Conservation (phyloP, 2,113 vertebrate genomes). For the Hippolais icterina region DNA sequence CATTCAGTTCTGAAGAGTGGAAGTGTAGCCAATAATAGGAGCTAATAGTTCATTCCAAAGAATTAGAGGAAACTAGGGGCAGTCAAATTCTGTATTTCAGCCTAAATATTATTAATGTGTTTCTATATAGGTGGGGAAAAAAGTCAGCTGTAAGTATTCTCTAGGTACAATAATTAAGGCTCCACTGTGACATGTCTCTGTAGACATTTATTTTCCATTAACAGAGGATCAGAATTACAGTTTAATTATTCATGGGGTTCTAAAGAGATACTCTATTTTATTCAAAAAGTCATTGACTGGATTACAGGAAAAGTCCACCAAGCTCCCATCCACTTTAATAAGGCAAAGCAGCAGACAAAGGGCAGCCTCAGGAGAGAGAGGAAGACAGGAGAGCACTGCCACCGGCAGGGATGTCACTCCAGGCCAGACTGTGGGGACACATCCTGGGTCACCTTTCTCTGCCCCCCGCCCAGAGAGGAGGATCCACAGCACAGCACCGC, state of each 20-base stretch:
- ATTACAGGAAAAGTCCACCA: not conserved
- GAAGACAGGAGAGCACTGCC: not conserved
- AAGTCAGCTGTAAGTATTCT: not conserved
- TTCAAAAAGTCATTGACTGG: not conserved
- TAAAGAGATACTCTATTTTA: not conserved
- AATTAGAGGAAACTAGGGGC: not conserved
- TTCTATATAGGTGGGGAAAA: not conserved
- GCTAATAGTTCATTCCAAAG: not conserved
- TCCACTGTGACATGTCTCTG: not conserved
- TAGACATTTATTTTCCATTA: conserved; percentile 30
- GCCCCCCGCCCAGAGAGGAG: accelerated
- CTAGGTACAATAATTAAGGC: not conserved
- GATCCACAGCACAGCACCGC: not conserved
- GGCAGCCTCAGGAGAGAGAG: not conserved
- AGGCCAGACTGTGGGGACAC: not conserved
- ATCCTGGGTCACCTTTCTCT: not conserved
- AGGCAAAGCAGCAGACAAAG: not conserved
- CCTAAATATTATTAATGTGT: not conserved
- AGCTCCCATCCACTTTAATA: not conserved
- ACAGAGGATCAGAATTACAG: not conserved
- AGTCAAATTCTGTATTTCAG: not conserved
- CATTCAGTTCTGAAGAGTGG: not conserved
- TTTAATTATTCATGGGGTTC: conserved; percentile 35
- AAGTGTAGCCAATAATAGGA: not conserved
- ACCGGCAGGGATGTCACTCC: not conserved